phyloP scores from a whole-genome alignment of 53 echinoderm and acorn worm species.

The Holothuria scabra region DNA sequence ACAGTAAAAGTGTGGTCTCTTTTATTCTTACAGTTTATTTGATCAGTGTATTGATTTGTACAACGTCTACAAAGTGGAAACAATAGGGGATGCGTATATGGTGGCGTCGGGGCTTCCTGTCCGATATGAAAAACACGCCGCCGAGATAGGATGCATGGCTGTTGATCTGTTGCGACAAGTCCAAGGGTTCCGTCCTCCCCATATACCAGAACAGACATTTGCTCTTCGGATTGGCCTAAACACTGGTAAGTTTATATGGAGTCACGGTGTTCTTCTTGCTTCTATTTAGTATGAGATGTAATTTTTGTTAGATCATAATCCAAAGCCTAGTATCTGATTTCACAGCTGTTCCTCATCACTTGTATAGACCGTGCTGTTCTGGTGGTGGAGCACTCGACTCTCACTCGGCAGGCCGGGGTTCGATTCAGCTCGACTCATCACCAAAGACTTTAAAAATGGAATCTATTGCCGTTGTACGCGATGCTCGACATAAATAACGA shows the following conservation, averaged over 20 bases:
- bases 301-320: too few species aligned
- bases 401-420: too few species aligned
- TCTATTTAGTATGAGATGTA: too few species aligned
- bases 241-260: slow-evolving; percentile 46
- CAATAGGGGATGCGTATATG: slow-evolving; percentile 80
- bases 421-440: too few species aligned
- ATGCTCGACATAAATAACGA: too few species aligned
- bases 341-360: too few species aligned
- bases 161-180: slow-evolving; percentile 59
- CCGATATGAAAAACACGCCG: slow-evolving; percentile 53
- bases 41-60: slow-evolving; percentile 72
- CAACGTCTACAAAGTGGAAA: slow-evolving; percentile 80
- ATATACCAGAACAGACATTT: slow-evolving; percentile 48
- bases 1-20: background rate
- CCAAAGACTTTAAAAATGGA: too few species aligned
- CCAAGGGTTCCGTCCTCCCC: slow-evolving; percentile 48
- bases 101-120: slow-evolving; percentile 67
- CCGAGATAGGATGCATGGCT: slow-evolving; percentile 73
- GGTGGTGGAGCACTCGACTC: too few species aligned
- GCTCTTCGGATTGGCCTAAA: slow-evolving; percentile 65
- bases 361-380: too few species aligned
- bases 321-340: too few species aligned
- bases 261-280: too few species aligned
- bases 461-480: too few species aligned
- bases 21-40: slow-evolving; percentile 49